Evolutionary conservation across 2,888 invertebrate species (phyloP).

Genomic region (Selenia dentaria): DNA sequence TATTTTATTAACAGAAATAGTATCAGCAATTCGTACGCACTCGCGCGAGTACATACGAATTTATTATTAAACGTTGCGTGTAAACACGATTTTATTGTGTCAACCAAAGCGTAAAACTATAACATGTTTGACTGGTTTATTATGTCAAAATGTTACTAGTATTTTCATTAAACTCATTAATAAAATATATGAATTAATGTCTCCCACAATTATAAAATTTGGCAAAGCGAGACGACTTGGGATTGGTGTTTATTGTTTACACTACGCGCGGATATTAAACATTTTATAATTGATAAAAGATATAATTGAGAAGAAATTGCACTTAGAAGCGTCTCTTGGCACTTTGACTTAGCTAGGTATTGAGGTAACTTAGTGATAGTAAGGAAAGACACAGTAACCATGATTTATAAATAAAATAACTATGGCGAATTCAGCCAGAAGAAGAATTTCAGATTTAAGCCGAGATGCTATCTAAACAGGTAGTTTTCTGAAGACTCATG

Average conservation of each 20-base stretch:
- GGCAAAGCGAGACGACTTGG: constrained; percentile 53
- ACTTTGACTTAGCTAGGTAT: constrained; percentile 76
- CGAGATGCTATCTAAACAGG: too few species aligned
- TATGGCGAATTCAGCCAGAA: too few species aligned
- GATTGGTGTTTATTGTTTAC: constrained; percentile 30
- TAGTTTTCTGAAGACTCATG: neutral
- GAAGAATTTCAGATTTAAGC: too few species aligned
- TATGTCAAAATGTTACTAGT: too few species aligned
- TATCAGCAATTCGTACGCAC: neutral
- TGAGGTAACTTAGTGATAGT: constrained; percentile 36
- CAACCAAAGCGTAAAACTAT: too few species aligned
- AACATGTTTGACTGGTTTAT: too few species aligned
- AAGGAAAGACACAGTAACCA: neutral
- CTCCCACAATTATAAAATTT: constrained; percentile 43
- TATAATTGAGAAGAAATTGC: constrained; percentile 75
- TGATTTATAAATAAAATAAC: too few species aligned
- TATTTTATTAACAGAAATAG: neutral
- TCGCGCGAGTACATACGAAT: too few species aligned
- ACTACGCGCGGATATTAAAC: constrained; percentile 40
- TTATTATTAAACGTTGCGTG: too few species aligned
- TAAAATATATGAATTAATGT: constrained; percentile 46
- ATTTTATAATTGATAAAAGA: constrained; percentile 34
- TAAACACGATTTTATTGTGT: too few species aligned
- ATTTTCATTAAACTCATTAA: too few species aligned
- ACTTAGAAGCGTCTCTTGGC: constrained; percentile 77